Base-by-base conservation (phyloP, 2,888 invertebrate species). In the Tyria jacobaeae region DNA sequence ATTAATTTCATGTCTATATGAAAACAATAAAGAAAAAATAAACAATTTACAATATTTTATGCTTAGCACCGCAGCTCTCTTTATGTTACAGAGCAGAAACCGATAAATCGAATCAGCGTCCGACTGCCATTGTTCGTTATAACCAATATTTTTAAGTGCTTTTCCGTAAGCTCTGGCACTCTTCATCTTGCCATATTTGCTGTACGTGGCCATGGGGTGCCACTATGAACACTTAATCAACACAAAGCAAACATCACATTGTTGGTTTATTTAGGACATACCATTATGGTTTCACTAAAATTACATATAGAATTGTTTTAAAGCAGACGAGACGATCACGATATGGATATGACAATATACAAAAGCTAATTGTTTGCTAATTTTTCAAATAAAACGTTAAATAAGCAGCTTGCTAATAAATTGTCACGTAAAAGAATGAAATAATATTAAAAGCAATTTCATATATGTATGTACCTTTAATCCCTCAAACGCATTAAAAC, bases 401-500 rank as follows among this genome's bases (percentile, higher is more conserved):
- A n/a, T n/a, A n/a, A n/a, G n/a, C n/a, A n/a, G n/a, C n/a, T n/a
- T n/a, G n/a, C n/a, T n/a, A n/a, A n/a, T n/a, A n/a, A n/a, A n/a
- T n/a, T n/a, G n/a, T n/a, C 27, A 31, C 27, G 27, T 31, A 2
- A 6, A 31, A 2, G 4, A 1, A 31, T 31, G 7, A 6, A 3
- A 31, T 6, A 31, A 31, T 0, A 31, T 35, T n/a, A n/a, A 35
- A 14, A 37, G 15, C 37, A 37, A 15, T 15, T 15, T 15, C 37
- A 37, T 15, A 39, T n/a, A n/a, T n/a, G n/a, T n/a, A n/a, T n/a
- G 7, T 6, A 3, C 39, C n/a, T 39, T 0, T n/a, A 39, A 54
- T 15, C 27, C 21, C 35, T 35, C 37, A 63, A 65, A 66, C 52
- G 59, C 60, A 65, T 71, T 66, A 64, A 64, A 69, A 64, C 48